Evolutionary conservation across 2,113 vertebrate species (phyloP).

Genomic region (Chionis minor): DNA sequence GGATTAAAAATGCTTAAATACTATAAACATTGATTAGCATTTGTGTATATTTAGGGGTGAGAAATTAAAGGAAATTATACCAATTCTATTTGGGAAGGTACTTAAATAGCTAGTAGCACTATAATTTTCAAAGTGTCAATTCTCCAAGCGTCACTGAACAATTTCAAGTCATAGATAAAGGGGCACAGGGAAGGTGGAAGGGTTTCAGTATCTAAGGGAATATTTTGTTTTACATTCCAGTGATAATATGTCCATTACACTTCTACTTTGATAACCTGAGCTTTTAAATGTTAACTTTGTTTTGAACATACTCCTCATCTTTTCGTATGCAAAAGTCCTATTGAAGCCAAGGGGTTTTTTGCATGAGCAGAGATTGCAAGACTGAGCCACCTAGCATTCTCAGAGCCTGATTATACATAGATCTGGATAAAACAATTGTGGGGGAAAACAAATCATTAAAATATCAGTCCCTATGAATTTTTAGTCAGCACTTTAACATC

Average conservation of each 20-base stretch:
- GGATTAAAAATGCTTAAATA: conserved; percentile 16
- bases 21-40: background rate
- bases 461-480: background rate
- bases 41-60: background rate
- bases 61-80: background rate
- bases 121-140: background rate
- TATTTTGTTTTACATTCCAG: background rate
- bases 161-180: background rate
- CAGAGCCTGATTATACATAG: background rate
- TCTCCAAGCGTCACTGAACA: background rate
- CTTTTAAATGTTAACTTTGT: background rate
- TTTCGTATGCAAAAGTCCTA: background rate
- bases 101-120: background rate
- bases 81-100: background rate
- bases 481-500: conserved; percentile 7
- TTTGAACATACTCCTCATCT: background rate
- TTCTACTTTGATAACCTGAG: background rate
- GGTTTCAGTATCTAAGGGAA: background rate
- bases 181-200: background rate
- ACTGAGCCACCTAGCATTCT: background rate
- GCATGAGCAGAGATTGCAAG: background rate
- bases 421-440: background rate
- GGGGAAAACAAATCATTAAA: background rate
- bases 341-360: background rate
- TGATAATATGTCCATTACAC: background rate